Percentiles rank a stretch among this genome's conserved stretches.
Evolutionary conservation across 2,888 invertebrate genomes (phyloP).

Genomic region (Calliopum simillimum): DNA sequence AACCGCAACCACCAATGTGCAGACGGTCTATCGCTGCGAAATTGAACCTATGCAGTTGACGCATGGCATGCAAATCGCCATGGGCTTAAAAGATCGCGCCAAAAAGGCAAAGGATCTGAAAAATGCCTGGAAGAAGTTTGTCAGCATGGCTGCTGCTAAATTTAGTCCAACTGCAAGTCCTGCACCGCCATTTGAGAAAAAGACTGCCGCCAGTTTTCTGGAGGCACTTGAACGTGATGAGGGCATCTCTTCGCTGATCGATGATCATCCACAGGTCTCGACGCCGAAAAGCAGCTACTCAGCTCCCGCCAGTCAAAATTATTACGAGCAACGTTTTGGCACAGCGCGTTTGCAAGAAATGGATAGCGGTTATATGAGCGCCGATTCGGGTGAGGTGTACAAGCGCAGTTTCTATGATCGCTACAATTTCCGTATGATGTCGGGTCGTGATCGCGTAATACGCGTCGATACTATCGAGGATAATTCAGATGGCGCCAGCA

Average conservation of each 20-base stretch:
- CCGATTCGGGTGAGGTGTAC: slow-evolving; percentile 78
- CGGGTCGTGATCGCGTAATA: slow-evolving; percentile 59
- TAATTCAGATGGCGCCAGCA: slow-evolving; percentile 55
- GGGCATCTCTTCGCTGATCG: slow-evolving; percentile 64
- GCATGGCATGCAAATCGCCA: slow-evolving; percentile 67
- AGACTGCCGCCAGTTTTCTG: slow-evolving; percentile 52
- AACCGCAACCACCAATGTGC: slow-evolving; percentile 57
- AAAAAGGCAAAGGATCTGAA: slow-evolving; percentile 68
- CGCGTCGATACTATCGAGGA: slow-evolving; percentile 64
- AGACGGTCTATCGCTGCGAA: slow-evolving; percentile 66
- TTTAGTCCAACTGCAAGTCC: slow-evolving; percentile 65
- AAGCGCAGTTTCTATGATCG: slow-evolving; percentile 68
- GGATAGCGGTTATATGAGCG: slow-evolving; percentile 88
- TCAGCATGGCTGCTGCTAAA: slow-evolving; percentile 66
- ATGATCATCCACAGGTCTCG: slow-evolving; percentile 55
- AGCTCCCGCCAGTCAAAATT: slow-evolving; percentile 57
- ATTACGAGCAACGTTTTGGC: slow-evolving; percentile 63
- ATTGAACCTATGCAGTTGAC: slow-evolving; percentile 63
- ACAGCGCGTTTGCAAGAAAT: slow-evolving; percentile 69
- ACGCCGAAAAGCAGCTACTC: slow-evolving; percentile 56
- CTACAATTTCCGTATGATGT: slow-evolving; percentile 64
- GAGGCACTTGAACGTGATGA: slow-evolving; percentile 61
- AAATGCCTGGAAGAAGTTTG: slow-evolving; percentile 67
- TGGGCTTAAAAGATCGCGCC: slow-evolving; percentile 66
- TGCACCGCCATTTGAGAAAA: slow-evolving; percentile 59